These are phyloP conservation scores for Tipula unca DNA, from an alignment of 2,888 invertebrate species.

Conservation along the genomic window DNA sequence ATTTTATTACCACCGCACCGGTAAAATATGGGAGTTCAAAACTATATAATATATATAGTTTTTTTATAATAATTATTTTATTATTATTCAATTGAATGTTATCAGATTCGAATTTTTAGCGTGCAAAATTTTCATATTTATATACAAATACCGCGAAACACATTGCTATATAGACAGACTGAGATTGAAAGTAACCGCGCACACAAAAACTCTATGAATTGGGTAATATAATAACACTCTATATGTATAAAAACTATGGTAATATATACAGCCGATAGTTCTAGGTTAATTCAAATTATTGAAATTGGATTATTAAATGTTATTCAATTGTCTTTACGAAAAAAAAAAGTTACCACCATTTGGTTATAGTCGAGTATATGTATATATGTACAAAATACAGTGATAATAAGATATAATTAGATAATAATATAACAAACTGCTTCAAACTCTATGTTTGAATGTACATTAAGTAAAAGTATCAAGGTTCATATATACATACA, in stretches of 20 bases:
- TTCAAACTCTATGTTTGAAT: neutral
- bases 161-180: neutral
- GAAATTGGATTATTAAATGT: conserved; percentile 8
- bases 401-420: conserved; percentile 14
- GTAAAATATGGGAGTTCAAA: neutral
- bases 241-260: neutral
- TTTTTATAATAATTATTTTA: neutral
- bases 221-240: conserved; percentile 1
- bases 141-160: neutral
- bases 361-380: neutral
- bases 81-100: neutral
- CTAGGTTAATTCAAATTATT: neutral
- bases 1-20: neutral
- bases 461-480: neutral
- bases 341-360: neutral
- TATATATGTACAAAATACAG: neutral
- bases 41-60: neutral
- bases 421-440: neutral
- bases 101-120: neutral
- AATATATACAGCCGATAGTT: conserved; percentile 8
- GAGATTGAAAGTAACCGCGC: neutral
- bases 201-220: neutral
- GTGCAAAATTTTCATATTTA: neutral
- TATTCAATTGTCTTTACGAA: neutral
- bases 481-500: neutral